Evolutionary conservation across 2,888 invertebrate species (phyloP), one percentile per base, ranked within the genome.

Genomic region (Sympetrum striolatum): DNA sequence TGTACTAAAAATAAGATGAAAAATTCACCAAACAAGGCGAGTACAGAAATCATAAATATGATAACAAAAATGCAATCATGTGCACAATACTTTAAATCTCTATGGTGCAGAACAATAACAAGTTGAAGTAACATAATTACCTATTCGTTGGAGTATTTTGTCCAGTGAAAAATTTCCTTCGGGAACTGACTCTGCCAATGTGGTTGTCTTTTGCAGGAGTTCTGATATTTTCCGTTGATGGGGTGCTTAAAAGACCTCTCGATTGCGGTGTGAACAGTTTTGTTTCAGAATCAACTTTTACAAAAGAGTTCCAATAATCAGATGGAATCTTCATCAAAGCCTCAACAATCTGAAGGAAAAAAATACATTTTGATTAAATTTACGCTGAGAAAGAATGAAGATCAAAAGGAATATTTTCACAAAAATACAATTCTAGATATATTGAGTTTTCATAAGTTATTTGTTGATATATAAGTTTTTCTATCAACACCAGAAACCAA

Each of bases 301-400:
- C 60, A 37, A 86, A 86, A 5, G 86, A 86, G 12, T 58, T 60
- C 86, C 86, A 86, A 18, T 86, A 86, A n/a, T 86, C 86, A 2
- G 86, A 86, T 35, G 86, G 86, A 64, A 86, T 86, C 37, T 60
- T 86, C 86, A 86, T 86, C 5, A 86, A 60, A 60, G 86, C 86
- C 60, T 86, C 86, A n/a, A 86, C 60, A 22, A 86, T 64, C 86
- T 86, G 35, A 37, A n/a, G n/a, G n/a, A 86, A 86, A 37, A 37
- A 86, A 37, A 35, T 22, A 81, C 10, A 2, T 39, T 22, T 0
- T 6, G 0, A 18, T 10, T 80, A 39, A 39, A 18, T 39, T 22
- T 12, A 31, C 4, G 8, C 5, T 18, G 39, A 14, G 80, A 35
- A 80, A 31, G 25, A 79, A 18, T 25, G 35, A 18, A 31, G 12